Conservation (phyloP, 2,113 vertebrate genomes). For the Apteryx mantelli region DNA sequence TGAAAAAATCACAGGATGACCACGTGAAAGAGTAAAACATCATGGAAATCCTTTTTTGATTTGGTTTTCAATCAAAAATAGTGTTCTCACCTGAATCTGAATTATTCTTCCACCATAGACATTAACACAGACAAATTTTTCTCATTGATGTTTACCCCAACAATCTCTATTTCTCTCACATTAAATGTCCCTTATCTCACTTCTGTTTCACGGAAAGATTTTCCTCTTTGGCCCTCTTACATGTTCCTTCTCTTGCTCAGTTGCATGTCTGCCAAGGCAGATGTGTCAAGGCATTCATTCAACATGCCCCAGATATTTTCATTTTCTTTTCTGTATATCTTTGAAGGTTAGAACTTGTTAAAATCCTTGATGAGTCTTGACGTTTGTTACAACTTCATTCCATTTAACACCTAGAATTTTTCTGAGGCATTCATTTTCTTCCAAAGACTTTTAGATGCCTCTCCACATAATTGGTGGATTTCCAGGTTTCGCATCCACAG, state of each 20-base stretch:
- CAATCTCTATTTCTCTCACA: not conserved
- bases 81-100: not conserved
- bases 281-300: not conserved
- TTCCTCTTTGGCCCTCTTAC: not conserved
- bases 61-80: not conserved
- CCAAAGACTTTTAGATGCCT: not conserved
- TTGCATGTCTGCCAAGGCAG: not conserved
- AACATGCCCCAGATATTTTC: not conserved
- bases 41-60: not conserved
- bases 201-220: not conserved
- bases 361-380: not conserved
- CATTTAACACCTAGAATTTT: not conserved
- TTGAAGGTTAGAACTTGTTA: not conserved
- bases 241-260: not conserved
- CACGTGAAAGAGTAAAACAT: not conserved
- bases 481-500: not conserved
- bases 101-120: not conserved
- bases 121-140: not conserved
- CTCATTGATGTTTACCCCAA: not conserved
- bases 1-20: not conserved
- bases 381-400: not conserved
- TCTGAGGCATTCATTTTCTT: not conserved
- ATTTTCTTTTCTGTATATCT: not conserved
- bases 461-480: not conserved
- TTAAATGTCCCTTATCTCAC: not conserved